Conservation (phyloP, 2,888 invertebrate genomes). For the Protophormia terraenovae region DNA sequence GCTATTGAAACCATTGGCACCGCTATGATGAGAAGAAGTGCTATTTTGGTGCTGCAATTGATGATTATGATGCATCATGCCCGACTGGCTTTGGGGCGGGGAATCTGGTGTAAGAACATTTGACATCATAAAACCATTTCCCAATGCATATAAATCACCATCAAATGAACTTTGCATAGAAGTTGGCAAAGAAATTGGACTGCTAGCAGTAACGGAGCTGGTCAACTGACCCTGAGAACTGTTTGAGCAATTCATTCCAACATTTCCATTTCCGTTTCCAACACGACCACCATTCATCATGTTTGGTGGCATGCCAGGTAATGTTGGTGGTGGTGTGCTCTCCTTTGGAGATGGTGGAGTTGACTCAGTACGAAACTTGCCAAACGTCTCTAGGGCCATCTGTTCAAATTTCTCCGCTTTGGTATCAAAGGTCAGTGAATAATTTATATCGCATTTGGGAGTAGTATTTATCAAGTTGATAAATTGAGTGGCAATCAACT, state of each 20-base stretch:
- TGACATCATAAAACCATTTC: slow-evolving; percentile 81
- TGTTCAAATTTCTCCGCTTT: slow-evolving; percentile 90
- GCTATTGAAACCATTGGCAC: slow-evolving; percentile 61
- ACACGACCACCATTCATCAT: slow-evolving; percentile 71
- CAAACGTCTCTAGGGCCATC: slow-evolving; percentile 87
- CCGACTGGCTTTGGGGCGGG: slow-evolving; percentile 77
- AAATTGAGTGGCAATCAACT: slow-evolving; percentile 89
- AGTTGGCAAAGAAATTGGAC: slow-evolving; percentile 86
- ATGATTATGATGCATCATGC: slow-evolving; percentile 70
- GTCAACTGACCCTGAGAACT: slow-evolving; percentile 76
- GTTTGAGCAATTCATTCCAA: slow-evolving; percentile 72
- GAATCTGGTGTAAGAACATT: slow-evolving; percentile 81
- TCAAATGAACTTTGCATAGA: slow-evolving; percentile 91
- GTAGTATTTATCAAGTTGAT: slow-evolving; percentile 89
- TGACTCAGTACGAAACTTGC: slow-evolving; percentile 87
- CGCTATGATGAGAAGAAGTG: slow-evolving; percentile 56
- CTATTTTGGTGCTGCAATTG: slow-evolving; percentile 69
- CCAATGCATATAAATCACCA: slow-evolving; percentile 85
- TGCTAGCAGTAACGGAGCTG: slow-evolving; percentile 83
- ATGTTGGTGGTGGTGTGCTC: slow-evolving; percentile 82
- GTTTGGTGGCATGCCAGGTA: slow-evolving; percentile 83
- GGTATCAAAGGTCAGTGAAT: slow-evolving; percentile 90
- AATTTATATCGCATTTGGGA: slow-evolving; percentile 90
- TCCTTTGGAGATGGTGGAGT: slow-evolving; percentile 81
- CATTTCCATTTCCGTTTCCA: slow-evolving; percentile 57